These are phyloP conservation scores for Chirona hameri DNA, from an alignment of 2,888 invertebrate species.

Conservation along the genomic window DNA sequence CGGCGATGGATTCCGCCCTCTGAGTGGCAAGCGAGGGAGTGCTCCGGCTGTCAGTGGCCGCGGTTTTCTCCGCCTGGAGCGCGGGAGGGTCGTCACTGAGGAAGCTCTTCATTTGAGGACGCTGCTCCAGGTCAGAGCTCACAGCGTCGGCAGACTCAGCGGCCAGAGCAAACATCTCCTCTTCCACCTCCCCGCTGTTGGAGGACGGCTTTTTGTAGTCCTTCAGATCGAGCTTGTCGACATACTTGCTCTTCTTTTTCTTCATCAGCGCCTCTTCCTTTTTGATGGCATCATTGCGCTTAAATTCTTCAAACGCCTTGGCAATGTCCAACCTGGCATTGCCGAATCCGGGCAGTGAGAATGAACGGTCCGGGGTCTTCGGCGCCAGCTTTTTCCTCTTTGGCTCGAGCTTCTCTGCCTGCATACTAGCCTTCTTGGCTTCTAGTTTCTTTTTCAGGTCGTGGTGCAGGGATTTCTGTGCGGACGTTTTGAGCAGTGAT, in stretches of 20 bases:
- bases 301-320: constrained; percentile 5
- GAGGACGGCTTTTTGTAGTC: not conserved
- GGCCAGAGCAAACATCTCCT: not conserved
- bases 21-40: not conserved
- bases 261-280: not conserved
- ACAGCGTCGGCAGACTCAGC: not conserved
- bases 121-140: not conserved
- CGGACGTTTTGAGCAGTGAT: not conserved
- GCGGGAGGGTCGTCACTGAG: not conserved
- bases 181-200: not conserved
- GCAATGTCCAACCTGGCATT: not conserved
- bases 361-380: not conserved
- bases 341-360: not conserved
- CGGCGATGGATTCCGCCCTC: not conserved
- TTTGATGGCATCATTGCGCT: not conserved
- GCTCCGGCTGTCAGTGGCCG: not conserved
- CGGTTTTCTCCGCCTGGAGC: not conserved
- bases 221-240: not conserved
- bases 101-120: not conserved
- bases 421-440: not conserved
- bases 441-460: constrained; percentile 10
- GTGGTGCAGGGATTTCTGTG: not conserved
- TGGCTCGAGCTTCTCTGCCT: not conserved
- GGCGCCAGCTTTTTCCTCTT: not conserved
- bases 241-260: not conserved